A percentile compares a stretch with the other conserved stretches of the same genome.
Evolutionary conservation across 92 coral and sea anemone genomes (phyloP).

Genomic region (Epizoanthus rinbou): DNA sequence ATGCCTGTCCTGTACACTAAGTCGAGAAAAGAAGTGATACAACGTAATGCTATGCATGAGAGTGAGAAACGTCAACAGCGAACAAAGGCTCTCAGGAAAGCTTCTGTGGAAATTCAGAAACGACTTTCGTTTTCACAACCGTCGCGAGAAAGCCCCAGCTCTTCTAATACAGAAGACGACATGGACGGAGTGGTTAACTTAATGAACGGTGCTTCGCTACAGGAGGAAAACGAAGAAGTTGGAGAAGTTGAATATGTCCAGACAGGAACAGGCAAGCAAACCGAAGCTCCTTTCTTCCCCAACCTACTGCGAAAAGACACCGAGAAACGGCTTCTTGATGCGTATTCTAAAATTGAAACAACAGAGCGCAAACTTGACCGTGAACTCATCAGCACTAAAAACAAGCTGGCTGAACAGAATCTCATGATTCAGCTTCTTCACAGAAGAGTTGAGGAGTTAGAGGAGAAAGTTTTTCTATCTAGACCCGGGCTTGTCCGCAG

Average conservation of each 20-base stretch:
- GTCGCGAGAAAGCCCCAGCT: neutral
- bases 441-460: constrained; percentile 21
- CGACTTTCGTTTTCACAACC: constrained; percentile 18
- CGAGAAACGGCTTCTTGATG: constrained; percentile 32
- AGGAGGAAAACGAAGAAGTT: neutral
- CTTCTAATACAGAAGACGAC: neutral
- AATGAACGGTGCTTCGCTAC: neutral
- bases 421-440: constrained; percentile 32
- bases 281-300: constrained; percentile 6
- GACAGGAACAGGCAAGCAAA: constrained; percentile 4
- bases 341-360: constrained; percentile 37
- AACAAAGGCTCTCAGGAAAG: constrained; percentile 8
- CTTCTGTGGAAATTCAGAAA: constrained; percentile 25
- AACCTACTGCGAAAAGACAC: constrained; percentile 21
- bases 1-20: constrained; percentile 38
- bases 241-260: neutral
- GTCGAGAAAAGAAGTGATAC: constrained; percentile 18
- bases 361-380: constrained; percentile 21
- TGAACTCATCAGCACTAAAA: constrained; percentile 30
- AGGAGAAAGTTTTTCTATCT: constrained; percentile 25
- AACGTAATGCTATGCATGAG: constrained; percentile 2
- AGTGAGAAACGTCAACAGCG: constrained; percentile 33
- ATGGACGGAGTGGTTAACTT: constrained; percentile 25
- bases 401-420: constrained; percentile 36
- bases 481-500: constrained; percentile 11